Base-by-base conservation (phyloP, 2,113 vertebrate species). In the Hoplias malabaricus region DNA sequence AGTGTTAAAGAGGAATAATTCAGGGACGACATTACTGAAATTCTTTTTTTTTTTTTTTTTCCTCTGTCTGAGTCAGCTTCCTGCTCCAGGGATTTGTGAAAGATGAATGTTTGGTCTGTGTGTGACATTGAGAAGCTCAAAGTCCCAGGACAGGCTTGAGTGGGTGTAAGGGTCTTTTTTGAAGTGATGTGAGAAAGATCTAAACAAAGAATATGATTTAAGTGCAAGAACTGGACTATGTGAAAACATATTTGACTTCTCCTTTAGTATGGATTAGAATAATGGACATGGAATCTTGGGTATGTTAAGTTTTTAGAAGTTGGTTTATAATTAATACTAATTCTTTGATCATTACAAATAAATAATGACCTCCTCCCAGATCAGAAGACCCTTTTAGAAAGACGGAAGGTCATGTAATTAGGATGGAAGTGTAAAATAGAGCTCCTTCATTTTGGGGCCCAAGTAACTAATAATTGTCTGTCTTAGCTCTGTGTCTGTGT, bases 171-270 rank as follows among this genome's bases (percentile, higher is more conserved):
- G 31, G 25, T 57, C 34, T 21, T 9, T n/a, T 69, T 25, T 72
- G 14, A 67, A 25, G 43, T 69, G 31, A 43, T 63, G 46, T 78
- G 75, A 78, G 80, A 82, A 78, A 78, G 50, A 48, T 21, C 40
- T 67, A 16, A 73, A 68, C 9, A 57, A 3, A 46, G 62, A 2
- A 34, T 42, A 31, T 50, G 14, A 68, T 77, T 68, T 68, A 31
- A 14, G 2, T 23, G n/a, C 54, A 42, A 69, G 14, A 57, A 73
- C 43, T 66, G 34, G 69, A 68, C 69, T 61, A 48, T 42, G 13
- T 9, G 19, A 13, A 31, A 33, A 56, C 50, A 38, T 42, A 33
- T 42, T 27, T 76, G 34, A 36, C 38, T 6, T 68, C 40, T 29
- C 19, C 54, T 43, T 19, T 4, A 19, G 34, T 25, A 9, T 12